phyloP scores from a whole-genome alignment of 2,888 invertebrate genomes.

The Muschampia plurimacula region DNA sequence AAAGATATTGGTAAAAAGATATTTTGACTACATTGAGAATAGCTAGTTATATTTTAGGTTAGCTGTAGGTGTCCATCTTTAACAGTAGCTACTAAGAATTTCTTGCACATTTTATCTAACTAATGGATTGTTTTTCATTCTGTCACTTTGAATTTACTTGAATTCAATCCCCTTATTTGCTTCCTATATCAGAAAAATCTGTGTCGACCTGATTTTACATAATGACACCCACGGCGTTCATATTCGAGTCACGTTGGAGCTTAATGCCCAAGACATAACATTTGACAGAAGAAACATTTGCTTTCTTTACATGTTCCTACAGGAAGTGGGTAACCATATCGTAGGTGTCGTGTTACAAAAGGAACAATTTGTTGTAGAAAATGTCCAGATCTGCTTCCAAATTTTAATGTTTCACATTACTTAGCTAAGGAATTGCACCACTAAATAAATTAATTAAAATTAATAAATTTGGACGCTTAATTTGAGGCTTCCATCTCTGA shows the following conservation, averaged over 20 bases:
- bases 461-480: too few species aligned
- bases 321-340: conserved; percentile 37
- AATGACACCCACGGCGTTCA: conserved; percentile 24
- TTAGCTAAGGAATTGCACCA: not conserved
- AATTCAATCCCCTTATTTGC: conserved; percentile 17
- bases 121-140: not conserved
- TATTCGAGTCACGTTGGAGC: conserved; percentile 39
- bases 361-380: conserved; percentile 38
- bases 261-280: conserved; percentile 33
- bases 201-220: conserved; percentile 36
- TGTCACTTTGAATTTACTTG: not conserved
- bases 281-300: conserved; percentile 34
- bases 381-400: conserved; percentile 34
- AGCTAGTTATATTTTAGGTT: too few species aligned
- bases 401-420: conserved; percentile 35
- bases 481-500: too few species aligned
- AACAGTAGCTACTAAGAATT: too few species aligned
- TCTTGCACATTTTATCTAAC: not conserved
- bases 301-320: conserved; percentile 27
- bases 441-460: too few species aligned
- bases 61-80: too few species aligned
- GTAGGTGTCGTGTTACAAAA: conserved; percentile 19
- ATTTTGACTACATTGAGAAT: too few species aligned
- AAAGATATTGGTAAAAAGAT: too few species aligned
- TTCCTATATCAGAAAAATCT: conserved; percentile 27